Percentiles rank a stretch among this genome's conserved stretches.
Conservation (phyloP, 2,888 invertebrate genomes). For the Parelbella ahira region DNA sequence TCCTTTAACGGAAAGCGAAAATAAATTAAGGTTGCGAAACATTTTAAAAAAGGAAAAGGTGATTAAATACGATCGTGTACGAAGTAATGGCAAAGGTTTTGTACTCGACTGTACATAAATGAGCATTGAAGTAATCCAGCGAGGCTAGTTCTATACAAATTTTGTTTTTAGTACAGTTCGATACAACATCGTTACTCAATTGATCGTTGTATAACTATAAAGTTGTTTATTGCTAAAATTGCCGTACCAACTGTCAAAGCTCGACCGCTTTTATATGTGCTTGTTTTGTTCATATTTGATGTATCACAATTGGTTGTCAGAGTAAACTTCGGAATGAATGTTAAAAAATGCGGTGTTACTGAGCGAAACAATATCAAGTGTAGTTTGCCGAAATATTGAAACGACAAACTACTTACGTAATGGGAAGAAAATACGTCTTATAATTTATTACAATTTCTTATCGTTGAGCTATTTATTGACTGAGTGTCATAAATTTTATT, state of each 20-base stretch:
- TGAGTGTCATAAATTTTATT: too few species aligned
- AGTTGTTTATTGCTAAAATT: constrained; percentile 10
- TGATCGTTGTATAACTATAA: constrained; percentile 7
- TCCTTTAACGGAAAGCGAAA: constrained; percentile 1
- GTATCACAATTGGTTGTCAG: constrained; percentile 9
- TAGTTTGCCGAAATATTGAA: too few species aligned
- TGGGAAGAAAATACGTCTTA: too few species aligned
- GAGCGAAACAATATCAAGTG: too few species aligned
- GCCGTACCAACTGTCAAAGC: constrained; percentile 1
- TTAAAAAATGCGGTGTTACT: constrained; percentile 10
- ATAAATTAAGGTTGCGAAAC: constrained; percentile 41
- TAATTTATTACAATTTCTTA: too few species aligned
- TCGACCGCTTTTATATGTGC: neutral
- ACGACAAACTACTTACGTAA: too few species aligned
- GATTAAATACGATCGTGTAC: constrained; percentile 16
- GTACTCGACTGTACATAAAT: constrained; percentile 15
- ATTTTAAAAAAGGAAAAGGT: constrained; percentile 9
- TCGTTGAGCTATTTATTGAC: too few species aligned
- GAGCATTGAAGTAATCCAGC: constrained; percentile 19
- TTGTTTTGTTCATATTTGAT: constrained; percentile 12
- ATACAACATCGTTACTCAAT: constrained; percentile 6
- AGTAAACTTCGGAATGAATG: constrained; percentile 4
- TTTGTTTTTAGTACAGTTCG: constrained; percentile 12
- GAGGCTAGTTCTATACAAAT: constrained; percentile 19
- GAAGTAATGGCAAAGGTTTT: constrained; percentile 10